These are phyloP conservation scores for Pristionchus entomophagus DNA, from an alignment of 2,888 invertebrate genomes.

Conservation along the genomic window DNA sequence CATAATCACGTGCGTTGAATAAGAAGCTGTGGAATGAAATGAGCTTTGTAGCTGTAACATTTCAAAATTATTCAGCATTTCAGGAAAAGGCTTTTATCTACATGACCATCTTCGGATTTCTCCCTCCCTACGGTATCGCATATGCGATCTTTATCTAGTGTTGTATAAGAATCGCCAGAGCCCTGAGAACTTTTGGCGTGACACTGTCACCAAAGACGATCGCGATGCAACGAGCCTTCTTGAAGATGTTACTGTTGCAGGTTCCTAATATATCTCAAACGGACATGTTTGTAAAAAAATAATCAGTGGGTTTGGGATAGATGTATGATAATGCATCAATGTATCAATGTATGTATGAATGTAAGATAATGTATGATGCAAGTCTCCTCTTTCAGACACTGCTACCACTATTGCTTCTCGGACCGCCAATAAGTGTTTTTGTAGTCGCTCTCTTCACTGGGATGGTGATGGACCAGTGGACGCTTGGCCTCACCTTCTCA, in stretches of 20 bases:
- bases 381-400: background rate
- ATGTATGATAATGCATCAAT: too few species aligned
- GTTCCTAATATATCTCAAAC: too few species aligned
- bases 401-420: background rate
- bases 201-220: background rate
- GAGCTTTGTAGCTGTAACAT: background rate
- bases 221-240: background rate
- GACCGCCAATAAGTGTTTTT: background rate
- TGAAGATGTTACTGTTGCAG: background rate
- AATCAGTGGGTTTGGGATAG: too few species aligned
- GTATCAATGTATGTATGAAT: background rate
- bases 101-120: background rate
- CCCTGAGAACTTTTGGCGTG: background rate
- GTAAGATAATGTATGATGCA: background rate
- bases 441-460: background rate
- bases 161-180: background rate
- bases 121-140: background rate
- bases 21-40: too few species aligned
- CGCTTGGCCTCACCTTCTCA: background rate
- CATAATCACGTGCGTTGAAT: too few species aligned
- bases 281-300: too few species aligned
- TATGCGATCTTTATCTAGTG: background rate
- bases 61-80: background rate
- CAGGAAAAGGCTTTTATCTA: background rate
- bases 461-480: background rate